These are phyloP conservation scores for Scomber colias DNA, from an alignment of 2,113 vertebrate species.

Conservation along the genomic window DNA sequence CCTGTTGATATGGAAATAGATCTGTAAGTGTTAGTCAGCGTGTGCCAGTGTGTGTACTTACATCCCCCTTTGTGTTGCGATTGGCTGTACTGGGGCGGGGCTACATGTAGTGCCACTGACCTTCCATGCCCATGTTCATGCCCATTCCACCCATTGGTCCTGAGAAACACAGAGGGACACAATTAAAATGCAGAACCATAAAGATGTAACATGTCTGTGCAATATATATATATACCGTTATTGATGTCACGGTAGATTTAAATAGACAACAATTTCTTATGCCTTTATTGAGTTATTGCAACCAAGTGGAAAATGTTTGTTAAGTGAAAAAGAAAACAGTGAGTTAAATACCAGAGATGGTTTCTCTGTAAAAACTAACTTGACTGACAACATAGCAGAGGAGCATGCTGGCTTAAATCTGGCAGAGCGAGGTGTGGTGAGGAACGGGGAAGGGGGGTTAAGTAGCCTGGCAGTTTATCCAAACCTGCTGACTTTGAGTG, in stretches of 20 bases:
- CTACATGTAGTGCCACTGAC: conserved; percentile 99
- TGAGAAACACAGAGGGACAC: conserved; percentile 69
- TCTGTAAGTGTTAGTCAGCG: conserved; percentile 70
- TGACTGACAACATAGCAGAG: conserved; percentile 46
- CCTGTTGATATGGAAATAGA: conserved; percentile 4
- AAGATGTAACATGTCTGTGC: background rate
- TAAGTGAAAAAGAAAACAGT: background rate
- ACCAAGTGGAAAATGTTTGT: conserved; percentile 4
- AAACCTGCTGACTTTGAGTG: conserved; percentile 80
- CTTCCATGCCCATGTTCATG: conserved; percentile 99
- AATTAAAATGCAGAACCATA: background rate
- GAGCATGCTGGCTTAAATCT: conserved; percentile 37
- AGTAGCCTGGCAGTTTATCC: conserved; percentile 73
- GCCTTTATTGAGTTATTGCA: background rate
- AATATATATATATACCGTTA: background rate
- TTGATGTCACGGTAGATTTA: no score
- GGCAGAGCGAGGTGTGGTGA: conserved; percentile 35
- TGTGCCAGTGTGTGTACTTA: conserved; percentile 90
- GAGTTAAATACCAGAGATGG: conserved; percentile 7
- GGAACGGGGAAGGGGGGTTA: conserved; percentile 38
- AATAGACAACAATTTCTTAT: no score
- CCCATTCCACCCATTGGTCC: conserved; percentile 99
- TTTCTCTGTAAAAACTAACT: conserved; percentile 39
- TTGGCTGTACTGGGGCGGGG: conserved; percentile 93
- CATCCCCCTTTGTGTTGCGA: conserved; percentile 96